These are phyloP conservation scores for Drosophila kambysellisi DNA, from an alignment of 2,888 invertebrate genomes.

Conservation along the genomic window DNA sequence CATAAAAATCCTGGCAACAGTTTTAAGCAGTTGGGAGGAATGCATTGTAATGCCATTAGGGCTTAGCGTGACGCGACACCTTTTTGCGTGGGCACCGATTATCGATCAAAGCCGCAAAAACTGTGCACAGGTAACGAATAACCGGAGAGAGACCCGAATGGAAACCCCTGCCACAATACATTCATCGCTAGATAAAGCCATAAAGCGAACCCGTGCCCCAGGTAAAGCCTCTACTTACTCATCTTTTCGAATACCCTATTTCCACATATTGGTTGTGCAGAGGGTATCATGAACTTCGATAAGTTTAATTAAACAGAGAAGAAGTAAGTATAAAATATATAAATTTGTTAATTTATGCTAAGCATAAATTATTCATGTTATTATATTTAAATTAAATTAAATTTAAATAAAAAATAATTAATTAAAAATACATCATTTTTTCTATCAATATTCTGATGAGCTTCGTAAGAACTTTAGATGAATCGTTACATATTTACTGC, in stretches of 20 bases:
- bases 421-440: not conserved
- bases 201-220: conserved; percentile 43
- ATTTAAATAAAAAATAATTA: too few relatives aligned
- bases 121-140: conserved; percentile 63
- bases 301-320: too few relatives aligned
- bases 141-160: not conserved
- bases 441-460: not conserved
- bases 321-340: too few relatives aligned
- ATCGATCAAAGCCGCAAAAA: conserved; percentile 80
- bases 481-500: not conserved
- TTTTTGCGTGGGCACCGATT: conserved; percentile 80
- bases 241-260: conserved; percentile 22
- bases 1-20: conserved; percentile 35
- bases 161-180: not conserved
- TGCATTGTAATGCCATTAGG: conserved; percentile 73
- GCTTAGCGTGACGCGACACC: conserved; percentile 71
- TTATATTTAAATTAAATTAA: too few relatives aligned
- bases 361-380: too few relatives aligned
- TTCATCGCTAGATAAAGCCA: conserved; percentile 30
- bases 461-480: not conserved
- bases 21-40: conserved; percentile 39
- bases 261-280: fast-evolving
- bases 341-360: too few relatives aligned
- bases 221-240: conserved; percentile 57
- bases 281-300: not conserved